These are phyloP conservation scores for Wasmannia auropunctata DNA, from an alignment of 1,140 invertebrate genomes.

Conservation along the genomic window DNA sequence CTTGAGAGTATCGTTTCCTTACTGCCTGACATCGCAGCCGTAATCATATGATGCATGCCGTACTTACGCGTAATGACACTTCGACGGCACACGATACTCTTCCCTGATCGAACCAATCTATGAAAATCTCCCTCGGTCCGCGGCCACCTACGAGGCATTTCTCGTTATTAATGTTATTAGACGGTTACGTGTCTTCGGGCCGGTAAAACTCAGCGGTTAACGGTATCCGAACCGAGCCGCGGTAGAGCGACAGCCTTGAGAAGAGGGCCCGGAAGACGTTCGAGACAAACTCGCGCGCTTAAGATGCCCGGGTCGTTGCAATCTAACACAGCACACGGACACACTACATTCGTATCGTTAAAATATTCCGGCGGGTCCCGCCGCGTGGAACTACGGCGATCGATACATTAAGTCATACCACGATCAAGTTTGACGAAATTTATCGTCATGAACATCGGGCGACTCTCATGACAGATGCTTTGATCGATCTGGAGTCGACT, in stretches of 20 bases:
- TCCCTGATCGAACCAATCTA: constrained; percentile 53
- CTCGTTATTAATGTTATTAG: constrained; percentile 81
- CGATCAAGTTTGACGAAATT: background rate
- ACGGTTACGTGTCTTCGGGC: constrained; percentile 75
- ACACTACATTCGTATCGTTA: constrained; percentile 22
- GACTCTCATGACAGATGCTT: background rate
- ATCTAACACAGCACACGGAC: constrained; percentile 15
- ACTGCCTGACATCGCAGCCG: constrained; percentile 46
- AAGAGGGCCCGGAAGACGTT: constrained; percentile 75
- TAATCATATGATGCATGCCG: constrained; percentile 50
- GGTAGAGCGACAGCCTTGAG: constrained; percentile 75
- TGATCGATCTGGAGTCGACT: too few relatives aligned
- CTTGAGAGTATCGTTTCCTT: constrained; percentile 53
- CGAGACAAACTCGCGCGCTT: constrained; percentile 43
- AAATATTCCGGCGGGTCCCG: constrained; percentile 1
- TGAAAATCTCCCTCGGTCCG: constrained; percentile 46
- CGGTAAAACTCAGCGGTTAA: constrained; percentile 78
- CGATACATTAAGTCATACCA: constrained; percentile 21
- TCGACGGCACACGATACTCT: constrained; percentile 26
- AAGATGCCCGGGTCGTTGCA: constrained; percentile 9
- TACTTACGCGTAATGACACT: constrained; percentile 47
- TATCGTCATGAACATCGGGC: background rate
- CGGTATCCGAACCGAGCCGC: constrained; percentile 75
- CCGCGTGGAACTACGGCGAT: background rate
- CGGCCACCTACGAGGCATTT: constrained; percentile 77